phyloP scores from a whole-genome alignment of 2,797 vertebrate species.

The Syngnathus rostellatus region DNA sequence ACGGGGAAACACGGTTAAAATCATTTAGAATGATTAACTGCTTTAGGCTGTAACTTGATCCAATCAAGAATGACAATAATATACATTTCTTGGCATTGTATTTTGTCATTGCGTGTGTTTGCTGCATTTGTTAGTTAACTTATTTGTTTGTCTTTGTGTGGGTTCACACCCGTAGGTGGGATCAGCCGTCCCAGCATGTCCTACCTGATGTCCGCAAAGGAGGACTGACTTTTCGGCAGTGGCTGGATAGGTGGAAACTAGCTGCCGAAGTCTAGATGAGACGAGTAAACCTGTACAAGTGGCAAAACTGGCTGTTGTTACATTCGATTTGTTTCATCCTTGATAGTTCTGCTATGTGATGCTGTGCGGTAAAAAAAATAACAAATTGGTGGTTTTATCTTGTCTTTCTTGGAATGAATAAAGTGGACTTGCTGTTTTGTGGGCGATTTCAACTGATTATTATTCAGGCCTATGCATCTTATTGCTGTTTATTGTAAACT shows the following conservation, averaged over 20 bases:
- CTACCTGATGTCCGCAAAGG: slow-evolving; percentile 58
- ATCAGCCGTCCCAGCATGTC: slow-evolving; percentile 70
- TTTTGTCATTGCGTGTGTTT: neutral
- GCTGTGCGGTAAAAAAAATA: slow-evolving; percentile 25
- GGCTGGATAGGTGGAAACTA: slow-evolving; percentile 73
- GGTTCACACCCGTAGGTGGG: slow-evolving; percentile 66
- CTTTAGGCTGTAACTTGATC: neutral
- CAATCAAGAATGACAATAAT: neutral
- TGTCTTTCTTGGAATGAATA: neutral
- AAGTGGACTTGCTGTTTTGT: neutral
- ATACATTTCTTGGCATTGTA: neutral
- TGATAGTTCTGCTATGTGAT: neutral
- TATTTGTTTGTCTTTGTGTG: slow-evolving; percentile 10
- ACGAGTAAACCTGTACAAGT: neutral
- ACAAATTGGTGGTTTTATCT: neutral
- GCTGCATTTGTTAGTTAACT: neutral
- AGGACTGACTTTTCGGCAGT: slow-evolving; percentile 71
- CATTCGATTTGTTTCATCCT: neutral
- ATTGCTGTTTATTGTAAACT: neutral
- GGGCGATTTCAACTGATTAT: neutral
- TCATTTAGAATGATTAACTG: neutral
- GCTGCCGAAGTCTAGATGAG: slow-evolving; percentile 44
- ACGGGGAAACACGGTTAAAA: neutral
- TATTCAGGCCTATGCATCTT: no score
- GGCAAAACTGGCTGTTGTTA: neutral